Percentiles rank a stretch among this genome's conserved stretches.
Evolutionary conservation across 2,797 vertebrate genomes (phyloP).

Genomic region (Fundulus diaphanus): DNA sequence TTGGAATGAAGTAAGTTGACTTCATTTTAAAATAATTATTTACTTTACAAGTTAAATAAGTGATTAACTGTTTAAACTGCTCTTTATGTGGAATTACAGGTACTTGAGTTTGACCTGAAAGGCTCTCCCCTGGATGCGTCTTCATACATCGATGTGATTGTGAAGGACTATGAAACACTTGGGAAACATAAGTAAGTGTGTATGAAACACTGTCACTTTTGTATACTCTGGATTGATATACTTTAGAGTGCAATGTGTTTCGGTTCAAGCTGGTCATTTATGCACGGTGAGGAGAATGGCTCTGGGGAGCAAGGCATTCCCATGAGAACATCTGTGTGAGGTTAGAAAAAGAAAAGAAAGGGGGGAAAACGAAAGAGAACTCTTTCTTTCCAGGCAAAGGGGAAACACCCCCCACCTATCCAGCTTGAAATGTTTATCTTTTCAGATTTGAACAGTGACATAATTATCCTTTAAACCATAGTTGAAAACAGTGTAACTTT

Average conservation of each 20-base stretch:
- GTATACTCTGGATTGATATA: background rate
- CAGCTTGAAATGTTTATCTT: background rate
- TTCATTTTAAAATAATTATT: background rate
- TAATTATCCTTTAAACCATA: background rate
- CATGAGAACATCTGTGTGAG: background rate
- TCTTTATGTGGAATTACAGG: conserved; percentile 73
- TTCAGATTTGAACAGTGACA: background rate
- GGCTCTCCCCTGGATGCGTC: conserved; percentile 87
- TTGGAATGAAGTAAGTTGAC: conserved; percentile 92
- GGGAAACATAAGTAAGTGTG: conserved; percentile 94
- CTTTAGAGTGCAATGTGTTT: background rate
- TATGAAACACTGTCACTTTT: background rate
- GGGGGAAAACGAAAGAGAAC: background rate
- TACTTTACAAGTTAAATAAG: background rate
- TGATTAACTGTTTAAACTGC: background rate
- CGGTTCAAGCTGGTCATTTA: background rate
- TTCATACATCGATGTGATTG: conserved; percentile 87
- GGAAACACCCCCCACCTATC: conserved; percentile 8
- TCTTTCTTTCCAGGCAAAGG: background rate
- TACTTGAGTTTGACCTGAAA: conserved; percentile 93
- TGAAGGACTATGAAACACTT: conserved; percentile 97
- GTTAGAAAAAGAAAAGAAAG: background rate
- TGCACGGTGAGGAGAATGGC: background rate
- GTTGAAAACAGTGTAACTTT: conserved; percentile 15
- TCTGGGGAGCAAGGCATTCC: background rate